Conservation (phyloP, 2,888 invertebrate genomes). For the Diarsia dahlii region DNA sequence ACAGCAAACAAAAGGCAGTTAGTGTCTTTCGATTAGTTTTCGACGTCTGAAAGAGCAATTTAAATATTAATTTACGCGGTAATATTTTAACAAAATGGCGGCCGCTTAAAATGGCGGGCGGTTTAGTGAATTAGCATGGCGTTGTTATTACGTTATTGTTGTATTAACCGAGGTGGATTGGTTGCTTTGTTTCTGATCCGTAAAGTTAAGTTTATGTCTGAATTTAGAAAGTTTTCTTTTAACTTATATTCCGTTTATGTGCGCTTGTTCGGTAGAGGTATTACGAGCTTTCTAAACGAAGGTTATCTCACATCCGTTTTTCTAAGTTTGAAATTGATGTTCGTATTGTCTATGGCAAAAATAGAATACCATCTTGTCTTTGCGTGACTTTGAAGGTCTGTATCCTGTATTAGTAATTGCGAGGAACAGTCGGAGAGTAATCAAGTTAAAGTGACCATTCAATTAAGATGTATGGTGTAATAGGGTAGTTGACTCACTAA, state of each 20-base stretch:
- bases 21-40: slow-evolving; percentile 80
- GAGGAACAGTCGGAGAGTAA: slow-evolving; percentile 3
- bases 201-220: slow-evolving; percentile 49
- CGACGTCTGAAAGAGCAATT: slow-evolving; percentile 87
- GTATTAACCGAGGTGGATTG: slow-evolving; percentile 67
- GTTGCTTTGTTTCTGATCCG: slow-evolving; percentile 67
- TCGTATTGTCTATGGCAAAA: slow-evolving; percentile 15
- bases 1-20: slow-evolving; percentile 73
- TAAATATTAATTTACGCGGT: slow-evolving; percentile 82
- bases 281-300: slow-evolving; percentile 38
- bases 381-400: background rate
- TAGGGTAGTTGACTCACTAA: too few species aligned
- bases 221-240: slow-evolving; percentile 60
- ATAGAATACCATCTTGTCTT: slow-evolving; percentile 18
- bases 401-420: slow-evolving; percentile 32
- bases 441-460: slow-evolving; percentile 26
- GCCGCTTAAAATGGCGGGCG: slow-evolving; percentile 69
- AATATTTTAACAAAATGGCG: slow-evolving; percentile 83
- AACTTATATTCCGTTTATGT: slow-evolving; percentile 26
- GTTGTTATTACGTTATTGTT: slow-evolving; percentile 77
- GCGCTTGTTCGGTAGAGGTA: slow-evolving; percentile 10
- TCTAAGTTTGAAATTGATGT: slow-evolving; percentile 27
- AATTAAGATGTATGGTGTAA: slow-evolving; percentile 3
- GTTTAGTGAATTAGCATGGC: slow-evolving; percentile 80
- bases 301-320: slow-evolving; percentile 6